phyloP scores from a whole-genome alignment of 23 tunicate genomes.

The Trididemnum nubilum region DNA sequence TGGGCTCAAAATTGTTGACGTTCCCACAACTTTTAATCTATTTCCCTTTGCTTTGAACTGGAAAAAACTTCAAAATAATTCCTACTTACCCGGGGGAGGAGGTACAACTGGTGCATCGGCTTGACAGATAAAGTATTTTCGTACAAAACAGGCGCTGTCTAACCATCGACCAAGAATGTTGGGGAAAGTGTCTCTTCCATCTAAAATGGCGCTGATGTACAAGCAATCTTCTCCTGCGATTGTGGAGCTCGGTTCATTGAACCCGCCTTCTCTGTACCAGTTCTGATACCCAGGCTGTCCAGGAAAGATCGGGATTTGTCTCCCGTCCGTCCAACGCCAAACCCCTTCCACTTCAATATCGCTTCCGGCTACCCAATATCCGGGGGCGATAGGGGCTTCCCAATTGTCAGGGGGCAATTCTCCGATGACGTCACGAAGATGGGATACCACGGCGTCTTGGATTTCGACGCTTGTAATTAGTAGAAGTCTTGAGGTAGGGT shows the following conservation, averaged over 20 bases:
- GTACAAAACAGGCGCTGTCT: slow-evolving; percentile 16
- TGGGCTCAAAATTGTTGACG: too few species aligned
- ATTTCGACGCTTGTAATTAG: background rate
- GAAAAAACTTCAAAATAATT: too few species aligned
- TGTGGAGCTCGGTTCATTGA: slow-evolving; percentile 12
- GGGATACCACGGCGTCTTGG: slow-evolving; percentile 13
- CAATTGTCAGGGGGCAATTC: slow-evolving; percentile 10
- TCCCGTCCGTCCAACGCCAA: slow-evolving; percentile 43
- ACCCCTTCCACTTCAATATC: slow-evolving; percentile 30
- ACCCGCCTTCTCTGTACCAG: slow-evolving; percentile 27
- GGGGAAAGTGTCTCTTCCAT: background rate
- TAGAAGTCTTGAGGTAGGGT: background rate
- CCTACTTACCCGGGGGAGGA: too few species aligned
- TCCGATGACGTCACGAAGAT: slow-evolving; percentile 31
- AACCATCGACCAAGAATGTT: slow-evolving; percentile 39
- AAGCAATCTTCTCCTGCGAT: slow-evolving; percentile 20
- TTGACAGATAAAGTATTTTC: slow-evolving; percentile 42
- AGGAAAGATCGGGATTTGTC: slow-evolving; percentile 1
- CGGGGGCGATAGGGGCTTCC: slow-evolving; percentile 27
- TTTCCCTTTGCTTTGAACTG: too few species aligned
- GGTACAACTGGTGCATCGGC: too few species aligned
- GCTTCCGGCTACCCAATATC: slow-evolving; percentile 59
- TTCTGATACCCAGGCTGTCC: slow-evolving; percentile 34
- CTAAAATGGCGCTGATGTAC: slow-evolving; percentile 25
- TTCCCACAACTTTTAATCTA: too few species aligned